Conservation (phyloP, 1,140 invertebrate species). For the Zaprionus capensis region DNA sequence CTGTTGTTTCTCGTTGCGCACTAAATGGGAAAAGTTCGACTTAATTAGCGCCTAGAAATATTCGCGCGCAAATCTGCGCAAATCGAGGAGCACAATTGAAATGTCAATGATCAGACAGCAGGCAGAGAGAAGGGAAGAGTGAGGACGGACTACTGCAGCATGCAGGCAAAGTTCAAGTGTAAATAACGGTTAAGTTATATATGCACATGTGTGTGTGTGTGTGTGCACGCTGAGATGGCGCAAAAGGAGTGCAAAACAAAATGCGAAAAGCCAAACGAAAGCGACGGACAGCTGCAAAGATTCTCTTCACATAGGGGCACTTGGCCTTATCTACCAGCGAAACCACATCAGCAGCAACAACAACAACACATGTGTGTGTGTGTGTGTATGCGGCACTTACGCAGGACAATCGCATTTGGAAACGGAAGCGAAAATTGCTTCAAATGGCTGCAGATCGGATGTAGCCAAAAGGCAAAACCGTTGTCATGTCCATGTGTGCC, state of each 20-base stretch:
- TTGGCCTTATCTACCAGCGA: constrained; percentile 13
- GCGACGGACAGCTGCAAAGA: constrained; percentile 8
- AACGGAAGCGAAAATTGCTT: constrained; percentile 69
- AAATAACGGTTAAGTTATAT: constrained; percentile 57
- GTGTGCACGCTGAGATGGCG: background rate
- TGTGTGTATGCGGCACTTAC: constrained; percentile 45
- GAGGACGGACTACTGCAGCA: background rate
- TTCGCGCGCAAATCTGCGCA: constrained; percentile 2
- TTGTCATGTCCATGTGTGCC: background rate
- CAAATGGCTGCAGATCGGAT: constrained; percentile 69
- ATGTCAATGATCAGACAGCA: constrained; percentile 44
- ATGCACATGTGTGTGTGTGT: background rate
- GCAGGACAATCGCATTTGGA: constrained; percentile 67
- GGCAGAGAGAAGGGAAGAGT: background rate
- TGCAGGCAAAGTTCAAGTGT: constrained; percentile 47
- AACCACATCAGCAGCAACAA: constrained; percentile 9
- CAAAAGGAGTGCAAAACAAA: no score
- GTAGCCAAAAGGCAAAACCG: constrained; percentile 58
- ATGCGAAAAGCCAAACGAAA: constrained; percentile 21
- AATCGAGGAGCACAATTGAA: constrained; percentile 45
- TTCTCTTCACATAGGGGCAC: background rate
- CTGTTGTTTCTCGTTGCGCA: constrained; percentile 19
- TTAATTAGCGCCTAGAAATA: constrained; percentile 61
- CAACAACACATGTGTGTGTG: background rate
- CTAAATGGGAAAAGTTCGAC: constrained; percentile 69